Conservation (phyloP, 2,113 vertebrate species). For the Oceanodroma tethys region DNA sequence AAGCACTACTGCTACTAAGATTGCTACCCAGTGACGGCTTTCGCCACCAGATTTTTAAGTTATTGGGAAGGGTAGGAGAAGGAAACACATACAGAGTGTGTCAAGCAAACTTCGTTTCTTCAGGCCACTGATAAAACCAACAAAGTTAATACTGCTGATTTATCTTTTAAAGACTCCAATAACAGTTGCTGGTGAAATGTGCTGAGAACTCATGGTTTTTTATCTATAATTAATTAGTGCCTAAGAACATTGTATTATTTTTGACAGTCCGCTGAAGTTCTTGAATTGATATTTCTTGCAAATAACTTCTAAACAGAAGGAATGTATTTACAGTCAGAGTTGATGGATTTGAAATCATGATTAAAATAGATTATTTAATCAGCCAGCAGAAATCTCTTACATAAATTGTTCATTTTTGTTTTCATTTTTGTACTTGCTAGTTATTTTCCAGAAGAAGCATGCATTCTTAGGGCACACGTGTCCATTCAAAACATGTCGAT, state of each 20-base stretch:
- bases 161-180: background rate
- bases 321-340: background rate
- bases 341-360: background rate
- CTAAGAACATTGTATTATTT: background rate
- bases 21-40: background rate
- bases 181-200: background rate
- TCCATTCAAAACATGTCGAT: background rate
- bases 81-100: background rate
- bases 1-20: background rate
- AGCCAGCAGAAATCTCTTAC: background rate
- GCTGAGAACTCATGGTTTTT: background rate
- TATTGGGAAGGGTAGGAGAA: background rate
- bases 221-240: background rate
- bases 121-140: background rate
- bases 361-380: slow-evolving; percentile 27
- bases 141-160: background rate
- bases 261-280: background rate
- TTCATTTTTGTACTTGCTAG: background rate
- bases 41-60: background rate
- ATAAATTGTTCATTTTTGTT: background rate
- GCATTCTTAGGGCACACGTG: background rate
- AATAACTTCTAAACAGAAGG: background rate
- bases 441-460: background rate
- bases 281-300: background rate
- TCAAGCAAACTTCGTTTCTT: background rate